These are phyloP conservation scores for Daboia siamensis DNA, from an alignment of 2,113 vertebrate genomes.

Conservation along the genomic window DNA sequence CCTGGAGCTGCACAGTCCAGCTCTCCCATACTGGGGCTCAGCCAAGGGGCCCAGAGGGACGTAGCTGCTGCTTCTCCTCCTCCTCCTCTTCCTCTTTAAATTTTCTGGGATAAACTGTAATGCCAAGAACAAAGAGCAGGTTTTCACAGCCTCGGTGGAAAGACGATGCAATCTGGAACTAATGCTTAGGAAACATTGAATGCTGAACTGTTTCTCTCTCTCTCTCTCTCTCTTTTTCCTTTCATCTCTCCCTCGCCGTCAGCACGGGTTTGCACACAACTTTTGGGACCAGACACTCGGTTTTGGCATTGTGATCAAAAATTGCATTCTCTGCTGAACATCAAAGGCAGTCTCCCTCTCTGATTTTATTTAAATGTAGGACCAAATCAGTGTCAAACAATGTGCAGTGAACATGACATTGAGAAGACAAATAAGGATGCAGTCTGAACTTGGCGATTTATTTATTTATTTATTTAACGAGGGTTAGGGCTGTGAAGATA, in stretches of 20 bases:
- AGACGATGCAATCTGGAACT: conserved; percentile 9
- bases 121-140: conserved; percentile 56
- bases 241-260: background rate
- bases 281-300: background rate
- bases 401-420: background rate
- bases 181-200: conserved; percentile 11
- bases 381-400: background rate
- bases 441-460: background rate
- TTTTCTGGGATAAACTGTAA: conserved; percentile 48
- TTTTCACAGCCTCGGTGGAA: conserved; percentile 32
- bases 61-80: conserved; percentile 11
- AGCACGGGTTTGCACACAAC: background rate
- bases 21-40: conserved; percentile 59
- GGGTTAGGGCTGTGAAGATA: background rate
- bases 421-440: background rate
- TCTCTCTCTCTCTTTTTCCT: background rate
- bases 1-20: conserved; percentile 55
- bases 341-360: background rate
- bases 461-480: background rate
- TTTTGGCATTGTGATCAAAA: conserved; percentile 18
- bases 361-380: background rate
- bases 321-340: background rate
- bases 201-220: background rate
- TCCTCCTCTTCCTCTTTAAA: conserved; percentile 9
- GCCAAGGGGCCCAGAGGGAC: conserved; percentile 65